Evolutionary conservation across 2,888 invertebrate species (phyloP).

Genomic region (Bruchidius siliquastri): DNA sequence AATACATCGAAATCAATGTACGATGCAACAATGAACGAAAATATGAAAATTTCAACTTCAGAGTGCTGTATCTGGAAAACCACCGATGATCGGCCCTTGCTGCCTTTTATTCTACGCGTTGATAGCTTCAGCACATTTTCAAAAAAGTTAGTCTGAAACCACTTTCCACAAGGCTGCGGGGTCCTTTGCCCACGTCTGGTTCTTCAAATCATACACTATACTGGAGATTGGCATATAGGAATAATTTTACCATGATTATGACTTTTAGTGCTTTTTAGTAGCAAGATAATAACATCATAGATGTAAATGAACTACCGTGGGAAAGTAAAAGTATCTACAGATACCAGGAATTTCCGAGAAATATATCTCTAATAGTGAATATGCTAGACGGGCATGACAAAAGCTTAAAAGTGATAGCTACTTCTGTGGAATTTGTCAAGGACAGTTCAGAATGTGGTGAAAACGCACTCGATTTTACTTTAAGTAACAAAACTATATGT

Average conservation of each 20-base stretch:
- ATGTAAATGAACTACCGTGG: not conserved
- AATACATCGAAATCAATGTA: no score
- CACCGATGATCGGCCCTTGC: no score
- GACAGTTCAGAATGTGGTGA: not conserved
- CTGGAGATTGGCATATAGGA: no score
- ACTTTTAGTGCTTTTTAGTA: not conserved
- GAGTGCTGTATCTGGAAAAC: no score
- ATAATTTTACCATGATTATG: not conserved
- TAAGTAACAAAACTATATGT: not conserved
- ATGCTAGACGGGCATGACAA: not conserved
- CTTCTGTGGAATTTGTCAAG: not conserved
- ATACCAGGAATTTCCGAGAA: not conserved
- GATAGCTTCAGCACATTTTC: no score
- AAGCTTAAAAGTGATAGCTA: not conserved
- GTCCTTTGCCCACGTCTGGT: no score
- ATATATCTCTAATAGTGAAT: not conserved
- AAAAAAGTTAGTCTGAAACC: no score
- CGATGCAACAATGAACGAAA: no score
- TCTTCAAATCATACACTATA: no score
- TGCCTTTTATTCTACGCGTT: no score
- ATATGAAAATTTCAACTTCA: no score
- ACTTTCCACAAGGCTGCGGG: no score
- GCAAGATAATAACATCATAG: not conserved
- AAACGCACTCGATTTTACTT: not conserved
- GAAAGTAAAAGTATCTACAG: not conserved